Base-by-base conservation (phyloP, 2,797 vertebrate genomes). In the Momotus momota region DNA sequence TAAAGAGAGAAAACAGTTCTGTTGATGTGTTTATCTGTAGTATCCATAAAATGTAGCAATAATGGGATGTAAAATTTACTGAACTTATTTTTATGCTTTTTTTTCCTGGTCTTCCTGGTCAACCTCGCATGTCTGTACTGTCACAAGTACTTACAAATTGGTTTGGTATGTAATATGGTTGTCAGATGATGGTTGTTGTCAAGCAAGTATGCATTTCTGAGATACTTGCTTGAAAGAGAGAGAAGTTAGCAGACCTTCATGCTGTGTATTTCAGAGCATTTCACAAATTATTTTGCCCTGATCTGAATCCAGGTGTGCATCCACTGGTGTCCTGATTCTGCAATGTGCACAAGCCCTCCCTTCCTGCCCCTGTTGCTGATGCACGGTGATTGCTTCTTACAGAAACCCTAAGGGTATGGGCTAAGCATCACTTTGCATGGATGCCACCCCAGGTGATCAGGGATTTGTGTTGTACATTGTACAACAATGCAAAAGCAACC, bases 401-500 rank as follows among this genome's bases (percentile, higher is more conserved):
- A 54, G 70, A 58, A 75, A 23, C 46, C 17, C 11, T 31, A 9
- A 55, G 25, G 10, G 2, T 51, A 6, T 6, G 43, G 18, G 29
- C 13, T 9, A 26, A 38, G 19, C 1, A 1, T 46, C 51, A 15
- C 12, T 58, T 57, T 18, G 18, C 26, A 14, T 15, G n/a, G 41
- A 19, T 19, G 3, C 26, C 14, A 9, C 14, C 15, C 57, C 10
- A 18, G 20, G 22, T 35, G 40, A 23, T 43, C 10, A 12, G 1
- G 0, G 6, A 31, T 77, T 25, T 20, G 2, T 40, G 14, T 27
- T 1, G 1, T 25, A 2, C 10, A 3, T 64, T 21, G 18, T 38
- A 1, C 18, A 27, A 26, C 13, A 81, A 33, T 19, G 7, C 6
- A 46, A 57, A 79, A 83, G 14, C 58, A 81, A 14, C 14, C 14